Base-by-base conservation (phyloP, 92 coral and sea anemone species). In the Umimayanthus chanpuru region DNA sequence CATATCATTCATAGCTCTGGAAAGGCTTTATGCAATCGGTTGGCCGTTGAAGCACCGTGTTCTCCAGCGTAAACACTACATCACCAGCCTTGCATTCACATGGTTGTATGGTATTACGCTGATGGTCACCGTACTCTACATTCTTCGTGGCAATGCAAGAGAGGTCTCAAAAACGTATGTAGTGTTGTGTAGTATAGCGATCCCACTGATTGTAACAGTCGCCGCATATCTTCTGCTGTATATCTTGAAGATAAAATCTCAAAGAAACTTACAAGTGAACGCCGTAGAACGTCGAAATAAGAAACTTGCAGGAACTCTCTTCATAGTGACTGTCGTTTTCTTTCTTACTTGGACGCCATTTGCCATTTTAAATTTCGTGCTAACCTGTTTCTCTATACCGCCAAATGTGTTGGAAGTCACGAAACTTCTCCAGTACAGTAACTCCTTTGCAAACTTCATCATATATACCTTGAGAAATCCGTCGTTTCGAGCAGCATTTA, bases 381-480 rank as follows among this genome's bases (percentile, higher is more conserved):
- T 47, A 47, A 47, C 50, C 50, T 47, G 8, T 9, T 47, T 47
- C 11, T 56, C 65, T 15, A 9, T 15, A 14, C 65, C 65, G 6
- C 65, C 65, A 56, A 70, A 70, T 30, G 75, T 20, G 12, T 0
- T 70, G 1, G 12, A 25, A 70, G 3, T 28, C 38, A 70, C 75
- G 32, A 70, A 70, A 16, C 75, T 70, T 25, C 75, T 70, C 75
- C 75, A 70, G 32, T 70, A 70, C 16, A 70, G 75, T 16, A 70
- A 70, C 38, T 70, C 75, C 0, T 70, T 70, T 70, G 75, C 75
- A 26, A 70, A 70, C 23, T 70, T 70, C 12, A 26, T 70, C 36
- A 70, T 70, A n/a, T 70, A 70, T 30, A 12, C 75, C 29, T 9
- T 30, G 14, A 26, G 75, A 26, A 28, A 0, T 70, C 75, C 75